Evolutionary conservation across 2,888 invertebrate species (phyloP).

Genomic region (Eurytoma californica): DNA sequence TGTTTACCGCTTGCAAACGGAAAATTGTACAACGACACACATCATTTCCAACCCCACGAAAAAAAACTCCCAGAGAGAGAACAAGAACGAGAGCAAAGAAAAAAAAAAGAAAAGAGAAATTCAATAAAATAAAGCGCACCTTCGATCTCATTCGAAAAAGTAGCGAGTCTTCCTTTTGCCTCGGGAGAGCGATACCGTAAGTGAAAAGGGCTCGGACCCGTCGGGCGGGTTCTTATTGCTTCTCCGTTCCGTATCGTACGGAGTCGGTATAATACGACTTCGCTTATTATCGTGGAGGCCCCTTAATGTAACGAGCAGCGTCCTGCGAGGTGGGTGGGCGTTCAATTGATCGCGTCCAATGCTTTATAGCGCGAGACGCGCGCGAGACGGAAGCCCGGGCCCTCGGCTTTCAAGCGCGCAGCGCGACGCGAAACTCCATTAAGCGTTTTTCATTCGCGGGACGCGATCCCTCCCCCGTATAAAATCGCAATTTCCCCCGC

Average conservation of each 20-base stretch:
- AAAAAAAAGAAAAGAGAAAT: no score
- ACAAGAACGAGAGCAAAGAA: no score
- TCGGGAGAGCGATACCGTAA: background rate
- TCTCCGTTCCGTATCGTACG: background rate
- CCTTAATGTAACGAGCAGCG: conserved; percentile 45
- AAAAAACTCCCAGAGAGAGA: background rate
- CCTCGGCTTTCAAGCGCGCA: conserved; percentile 15
- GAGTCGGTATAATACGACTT: conserved; percentile 25
- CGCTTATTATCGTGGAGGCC: conserved; percentile 41
- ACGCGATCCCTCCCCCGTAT: conserved; percentile 7
- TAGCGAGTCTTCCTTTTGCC: background rate
- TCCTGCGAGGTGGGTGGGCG: conserved; percentile 6
- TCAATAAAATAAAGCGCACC: background rate
- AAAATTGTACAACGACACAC: no score
- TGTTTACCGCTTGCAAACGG: conserved; percentile 22
- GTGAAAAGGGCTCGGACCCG: conserved; percentile 13
- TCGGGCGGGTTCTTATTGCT: conserved; percentile 22
- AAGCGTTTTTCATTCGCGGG: conserved; percentile 42
- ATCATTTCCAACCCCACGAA: background rate
- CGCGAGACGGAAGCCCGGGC: background rate
- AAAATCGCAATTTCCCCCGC: conserved; percentile 35
- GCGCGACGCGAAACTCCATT: conserved; percentile 44
- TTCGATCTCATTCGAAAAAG: background rate
- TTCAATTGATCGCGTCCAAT: conserved; percentile 43
- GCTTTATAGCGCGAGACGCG: conserved; percentile 28